These are phyloP conservation scores for Verasper variegatus DNA, from an alignment of 2,113 vertebrate genomes.

Conservation along the genomic window DNA sequence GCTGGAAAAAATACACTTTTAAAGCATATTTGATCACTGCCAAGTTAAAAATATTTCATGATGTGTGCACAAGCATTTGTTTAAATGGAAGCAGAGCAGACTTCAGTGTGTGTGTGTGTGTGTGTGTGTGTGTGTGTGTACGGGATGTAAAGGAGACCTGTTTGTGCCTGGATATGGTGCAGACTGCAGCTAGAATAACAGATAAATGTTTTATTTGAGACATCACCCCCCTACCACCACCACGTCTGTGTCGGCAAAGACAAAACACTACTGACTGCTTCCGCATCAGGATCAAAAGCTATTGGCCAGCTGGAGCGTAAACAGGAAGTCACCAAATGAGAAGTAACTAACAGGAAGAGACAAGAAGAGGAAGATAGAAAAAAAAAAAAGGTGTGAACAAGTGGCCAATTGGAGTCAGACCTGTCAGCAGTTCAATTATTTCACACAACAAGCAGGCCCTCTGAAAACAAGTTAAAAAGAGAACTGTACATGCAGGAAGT, in stretches of 20 bases:
- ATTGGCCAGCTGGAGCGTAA: slow-evolving; percentile 37
- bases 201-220: slow-evolving; percentile 32
- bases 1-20: not conserved
- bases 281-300: slow-evolving; percentile 43
- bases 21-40: not conserved
- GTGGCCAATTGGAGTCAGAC: not conserved
- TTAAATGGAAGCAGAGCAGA: slow-evolving; percentile 35
- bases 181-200: slow-evolving; percentile 61
- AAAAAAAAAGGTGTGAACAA: slow-evolving; percentile 21
- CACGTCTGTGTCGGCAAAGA: slow-evolving; percentile 1
- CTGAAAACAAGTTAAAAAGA: not conserved
- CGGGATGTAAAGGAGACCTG: slow-evolving; percentile 51
- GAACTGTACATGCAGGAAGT: not conserved
- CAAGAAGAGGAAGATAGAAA: too few relatives aligned
- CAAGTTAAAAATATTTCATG: not conserved
- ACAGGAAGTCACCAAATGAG: slow-evolving; percentile 69
- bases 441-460: not conserved
- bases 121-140: not conserved
- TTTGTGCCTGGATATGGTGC: slow-evolving; percentile 46
- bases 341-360: slow-evolving; percentile 35
- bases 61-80: not conserved
- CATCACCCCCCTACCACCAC: not conserved
- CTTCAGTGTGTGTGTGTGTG: slow-evolving; percentile 9
- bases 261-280: slow-evolving; percentile 45
- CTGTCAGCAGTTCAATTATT: not conserved